These are phyloP conservation scores for Apis florea DNA, from an alignment of 1,140 invertebrate genomes.

Conservation along the genomic window DNA sequence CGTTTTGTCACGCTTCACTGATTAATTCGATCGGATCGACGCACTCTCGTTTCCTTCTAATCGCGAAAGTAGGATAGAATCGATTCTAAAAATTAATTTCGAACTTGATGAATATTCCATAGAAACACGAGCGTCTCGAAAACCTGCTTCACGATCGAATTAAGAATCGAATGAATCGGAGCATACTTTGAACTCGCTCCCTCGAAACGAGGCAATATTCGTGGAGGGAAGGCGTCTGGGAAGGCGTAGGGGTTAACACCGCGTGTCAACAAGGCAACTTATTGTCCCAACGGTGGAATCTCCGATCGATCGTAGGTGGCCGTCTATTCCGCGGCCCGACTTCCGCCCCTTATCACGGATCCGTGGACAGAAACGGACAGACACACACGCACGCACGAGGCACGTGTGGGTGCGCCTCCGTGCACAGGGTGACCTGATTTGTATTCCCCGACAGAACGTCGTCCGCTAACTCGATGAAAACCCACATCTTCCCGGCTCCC, in stretches of 20 bases:
- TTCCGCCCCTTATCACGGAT: conserved; percentile 33
- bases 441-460: conserved; percentile 57
- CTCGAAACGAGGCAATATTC: not conserved
- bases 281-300: conserved; percentile 29
- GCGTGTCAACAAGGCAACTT: conserved; percentile 2
- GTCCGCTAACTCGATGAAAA: conserved; percentile 63
- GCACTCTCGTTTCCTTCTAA: no score
- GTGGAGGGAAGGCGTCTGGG: not conserved
- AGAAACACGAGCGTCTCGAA: no score
- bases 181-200: not conserved
- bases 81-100: no score
- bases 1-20: not conserved
- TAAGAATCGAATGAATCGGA: not conserved
- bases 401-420: not conserved
- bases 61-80: no score
- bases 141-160: not conserved
- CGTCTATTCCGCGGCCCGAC: conserved; percentile 45
- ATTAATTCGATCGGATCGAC: conserved; percentile 4
- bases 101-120: no score
- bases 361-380: conserved; percentile 46
- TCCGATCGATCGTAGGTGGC: conserved; percentile 43
- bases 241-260: not conserved
- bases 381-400: not conserved
- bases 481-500: conserved; percentile 61
- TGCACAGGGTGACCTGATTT: conserved; percentile 56